Evolutionary conservation across 1,140 invertebrate species (phyloP), one percentile per base, ranked within the genome.

Genomic region (Conus betulinus): DNA sequence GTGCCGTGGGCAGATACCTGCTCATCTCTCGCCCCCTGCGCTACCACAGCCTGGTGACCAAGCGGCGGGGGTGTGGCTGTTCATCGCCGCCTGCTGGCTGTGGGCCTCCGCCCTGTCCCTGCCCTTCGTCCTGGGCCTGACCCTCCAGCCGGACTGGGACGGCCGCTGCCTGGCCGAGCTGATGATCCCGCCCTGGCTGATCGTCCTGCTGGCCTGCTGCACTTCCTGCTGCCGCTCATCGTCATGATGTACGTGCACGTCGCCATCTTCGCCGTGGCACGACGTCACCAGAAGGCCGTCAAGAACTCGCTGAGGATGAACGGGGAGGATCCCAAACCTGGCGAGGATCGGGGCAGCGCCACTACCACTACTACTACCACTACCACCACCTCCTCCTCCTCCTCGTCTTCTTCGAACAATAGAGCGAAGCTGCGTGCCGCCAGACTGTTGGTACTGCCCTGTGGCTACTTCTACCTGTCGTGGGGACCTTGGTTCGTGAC

Each of bases 391-490:
- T 39, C 39, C 39, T 39, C 39, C 39, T 13, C 11, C 8, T 82
- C n/a, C 25, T 39, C 79, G 27, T 82, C 60, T 3, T 76, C n/a
- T n/a, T 76, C 20, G 25, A 53, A 51, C 39, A 51, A 52, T 15
- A 39, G 67, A 20, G 85, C 85, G 10, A 86, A 86, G 85, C 85
- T 86, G 51, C n/a, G 85, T 0, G 85, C 85, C 15, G 85, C 85
- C 71, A 51, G 85, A 51, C 67, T 86, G 63, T 5, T 86, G 85
- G 85, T 51, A 20, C 27, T 86, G 63, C 85, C 85, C 5, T 86
- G 85, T 51, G 85, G 85, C 5, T 86, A 74, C 85, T 86, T 86
- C 85, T 53, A 86, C 85, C 13, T 86, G 27, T 86, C 85, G 8
- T 86, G 85, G 85, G 85, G 67, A 0, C 85, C 85, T 10, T 86